A percentile compares a stretch with the other conserved stretches of the same genome.
Evolutionary conservation across 2,113 vertebrate genomes (phyloP).

Genomic region (Rhinolophus sinicus): DNA sequence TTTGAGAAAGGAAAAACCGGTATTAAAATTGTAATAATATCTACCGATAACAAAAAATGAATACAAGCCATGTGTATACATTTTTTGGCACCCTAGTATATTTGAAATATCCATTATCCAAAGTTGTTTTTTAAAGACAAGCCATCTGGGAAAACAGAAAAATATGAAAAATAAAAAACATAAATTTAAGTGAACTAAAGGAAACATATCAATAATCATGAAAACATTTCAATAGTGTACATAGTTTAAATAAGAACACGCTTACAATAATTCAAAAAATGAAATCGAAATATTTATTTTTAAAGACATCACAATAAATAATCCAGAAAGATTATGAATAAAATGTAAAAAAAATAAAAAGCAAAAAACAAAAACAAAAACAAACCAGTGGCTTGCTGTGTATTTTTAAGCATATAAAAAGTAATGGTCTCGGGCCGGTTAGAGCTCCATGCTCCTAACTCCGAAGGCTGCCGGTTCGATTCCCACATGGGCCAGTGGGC

Average conservation of each 20-base stretch:
- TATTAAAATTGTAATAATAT: too few relatives aligned
- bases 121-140: not conserved
- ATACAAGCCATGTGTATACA: too few relatives aligned
- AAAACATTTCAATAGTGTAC: not conserved
- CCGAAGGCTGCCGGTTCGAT: too few relatives aligned
- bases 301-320: not conserved
- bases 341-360: constrained; percentile 33
- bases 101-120: not conserved
- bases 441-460: too few relatives aligned
- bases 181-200: not conserved
- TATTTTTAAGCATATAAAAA: constrained; percentile 53
- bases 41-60: too few relatives aligned
- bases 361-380: too few relatives aligned
- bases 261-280: not conserved
- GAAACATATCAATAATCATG: not conserved
- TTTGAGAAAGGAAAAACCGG: too few relatives aligned
- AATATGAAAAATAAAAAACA: not conserved
- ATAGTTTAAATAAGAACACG: not conserved
- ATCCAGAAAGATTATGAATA: constrained; percentile 21
- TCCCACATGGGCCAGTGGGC: too few relatives aligned
- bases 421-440: constrained; percentile 53
- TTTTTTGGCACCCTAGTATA: not conserved
- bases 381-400: not conserved
- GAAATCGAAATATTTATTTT: not conserved
- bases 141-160: not conserved